Evolutionary conservation across 2,888 invertebrate species (phyloP), one percentile per base, ranked within the genome.

Genomic region (Vesta saturnalis): DNA sequence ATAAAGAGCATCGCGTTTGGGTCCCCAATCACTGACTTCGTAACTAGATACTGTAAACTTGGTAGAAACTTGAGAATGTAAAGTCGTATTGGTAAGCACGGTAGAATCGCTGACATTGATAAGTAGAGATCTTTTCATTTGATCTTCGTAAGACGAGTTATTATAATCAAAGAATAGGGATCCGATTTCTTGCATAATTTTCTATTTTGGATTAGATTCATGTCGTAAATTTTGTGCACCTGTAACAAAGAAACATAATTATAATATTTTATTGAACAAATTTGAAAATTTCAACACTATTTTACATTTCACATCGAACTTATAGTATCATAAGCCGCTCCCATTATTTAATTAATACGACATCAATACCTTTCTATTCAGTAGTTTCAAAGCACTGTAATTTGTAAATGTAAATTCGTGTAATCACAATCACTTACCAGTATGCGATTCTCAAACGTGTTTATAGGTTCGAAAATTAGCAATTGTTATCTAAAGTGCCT

Each of bases 1-100:
- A 77, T 88, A 87, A n/a, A 91, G 81, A 0, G 89, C 85, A 71
- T 90, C 89, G 0, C 87, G 78, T 67, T 77, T 80, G 59, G 81
- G 81, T 12, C 80, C 81, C 81, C 81, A 81, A 54, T 80, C 78
- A 23, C 72, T 75, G 10, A 49, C 59, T 30, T 72, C 55, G 35
- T 61, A 56, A 18, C 62, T 47, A 14, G 35, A 59, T 47, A 61
- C 10, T 15, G 65, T 21, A 18, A 64, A 54, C 19, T 58, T 62
- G 10, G 62, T 58, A 21, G 46, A 14, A 22, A 52, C 39, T 61
- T 61, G 49, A 12, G 22, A 16, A 10, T 19, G 14, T 16, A 58
- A 49, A 30, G 58, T 58, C 5, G n/a, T 43, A 49, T 56, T 56
- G 15, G 23, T 46, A 43, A 61, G 22, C 1, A 60, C 39, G 8